Evolutionary conservation across 1,140 invertebrate species (phyloP), one percentile per base, ranked within the genome.

Genomic region (Latrodectus geometricus): DNA sequence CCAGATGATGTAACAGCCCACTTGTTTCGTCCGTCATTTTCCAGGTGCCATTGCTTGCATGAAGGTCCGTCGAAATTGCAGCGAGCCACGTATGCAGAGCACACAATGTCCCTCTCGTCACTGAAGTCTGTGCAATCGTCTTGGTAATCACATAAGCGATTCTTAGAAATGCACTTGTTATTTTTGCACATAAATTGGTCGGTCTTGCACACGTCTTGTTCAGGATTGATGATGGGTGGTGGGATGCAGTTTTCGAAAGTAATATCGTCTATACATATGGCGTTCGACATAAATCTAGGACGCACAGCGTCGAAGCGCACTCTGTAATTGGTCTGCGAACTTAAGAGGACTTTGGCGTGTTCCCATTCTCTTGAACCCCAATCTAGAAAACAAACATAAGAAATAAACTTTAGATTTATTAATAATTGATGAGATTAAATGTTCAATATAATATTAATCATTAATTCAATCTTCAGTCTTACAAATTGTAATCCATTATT

Each of bases 61-160:
- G 35, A 48, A 8, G 20, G 17, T 9, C 23, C 20, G 8, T 85
- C 82, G 54, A 88, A 88, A 35, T 74, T 76, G 65, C 87, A 88
- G 3, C 78, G 56, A 20, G 21, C 82, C 3, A 9, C 15, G 56
- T 75, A 88, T 11, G 11, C 15, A 23, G 76, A 20, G 49, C 87
- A 88, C 7, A 52, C 61, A 23, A 74, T 68, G n/a, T 88, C 76
- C 8, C 21, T 17, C 65, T 88, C 87, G 52, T 88, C 87, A 11
- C 76, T 81, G 17, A 23, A 35, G 52, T 88, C 87, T 0, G 9
- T 15, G 15, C 87, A 88, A 20, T 88, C 87, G 11, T 85, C 70
- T 9, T 68, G 66, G 76, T 61, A 88, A 35, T 88, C 87, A n/a
- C 87, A 88, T 17, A 73, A 1, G 9, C 56, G 15, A 9, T 75